phyloP scores from a whole-genome alignment of 2,797 vertebrate species.

The Oreochromis mossambicus region DNA sequence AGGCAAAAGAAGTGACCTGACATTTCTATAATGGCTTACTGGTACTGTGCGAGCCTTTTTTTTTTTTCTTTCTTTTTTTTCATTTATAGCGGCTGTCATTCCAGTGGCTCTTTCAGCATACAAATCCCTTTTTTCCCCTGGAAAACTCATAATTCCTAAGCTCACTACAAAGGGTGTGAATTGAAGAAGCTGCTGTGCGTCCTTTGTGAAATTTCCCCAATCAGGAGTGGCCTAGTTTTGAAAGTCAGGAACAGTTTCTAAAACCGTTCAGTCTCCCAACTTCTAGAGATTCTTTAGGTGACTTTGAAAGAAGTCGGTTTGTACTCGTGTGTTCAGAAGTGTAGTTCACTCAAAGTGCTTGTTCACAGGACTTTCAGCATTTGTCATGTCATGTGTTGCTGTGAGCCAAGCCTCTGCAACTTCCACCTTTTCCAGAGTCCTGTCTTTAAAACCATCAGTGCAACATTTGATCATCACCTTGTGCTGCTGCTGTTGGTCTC shows the following conservation, averaged over 20 bases:
- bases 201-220: conserved; percentile 70
- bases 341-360: neutral
- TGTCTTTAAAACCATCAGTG: neutral
- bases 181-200: conserved; percentile 52
- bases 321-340: conserved; percentile 9
- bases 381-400: neutral
- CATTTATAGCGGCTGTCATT: conserved; percentile 67
- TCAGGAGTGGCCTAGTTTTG: conserved; percentile 62
- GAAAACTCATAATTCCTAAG: conserved; percentile 78
- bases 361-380: neutral
- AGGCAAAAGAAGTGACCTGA: conserved; percentile 60
- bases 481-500: neutral
- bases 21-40: conserved; percentile 64
- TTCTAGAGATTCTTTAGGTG: conserved; percentile 22
- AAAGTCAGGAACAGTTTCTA: conserved; percentile 62
- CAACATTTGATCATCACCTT: conserved; percentile 2
- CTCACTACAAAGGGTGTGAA: conserved; percentile 69
- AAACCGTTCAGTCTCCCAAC: conserved; percentile 34
- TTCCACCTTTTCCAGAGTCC: neutral
- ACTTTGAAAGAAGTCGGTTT: conserved; percentile 45
- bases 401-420: neutral
- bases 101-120: conserved; percentile 47
- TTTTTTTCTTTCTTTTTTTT: conserved; percentile 46
- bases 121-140: conserved; percentile 68
- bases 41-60: conserved; percentile 45